Evolutionary conservation across 2,888 invertebrate genomes (phyloP), one percentile per base, ranked within the genome.

Genomic region (Tricholauxania praeusta): DNA sequence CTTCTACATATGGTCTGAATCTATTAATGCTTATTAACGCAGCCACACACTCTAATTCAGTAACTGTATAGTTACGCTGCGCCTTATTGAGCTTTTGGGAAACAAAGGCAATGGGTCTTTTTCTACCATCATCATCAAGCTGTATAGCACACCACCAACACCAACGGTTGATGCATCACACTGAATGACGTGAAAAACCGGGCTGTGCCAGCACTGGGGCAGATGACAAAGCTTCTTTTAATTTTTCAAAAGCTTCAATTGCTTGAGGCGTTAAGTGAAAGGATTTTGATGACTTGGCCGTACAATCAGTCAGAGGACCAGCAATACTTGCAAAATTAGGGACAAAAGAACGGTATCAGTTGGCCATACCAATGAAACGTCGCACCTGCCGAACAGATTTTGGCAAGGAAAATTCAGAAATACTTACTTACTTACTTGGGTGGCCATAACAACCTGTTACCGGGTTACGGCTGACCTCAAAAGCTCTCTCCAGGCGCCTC

Each of bases 1-100:
- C 80, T 49, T 75, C 73, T 48, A 71, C 68, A 39, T 71, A 71
- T 2, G 71, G 51, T 19, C 73, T n/a, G 28, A 75, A 73, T 39
- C 19, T 63, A 49, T 73, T 52, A 5, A 73, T 71, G 51, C 64
- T 57, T 7, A 68, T 12, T 6, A 73, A 62, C 1, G 71, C 73
- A 2, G 71, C 71, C 28, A 47, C 17, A 53, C 67, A 74, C 49
- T 71, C 67, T 10, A 59, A 48, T 62, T 71, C 60, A 2, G 67
- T 62, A 14, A 71, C 67, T 4, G 49, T 65, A 17, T 71, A 55
- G 15, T 71, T 71, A 17, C 64, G 32, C 39, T 71, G 71, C 3
- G 64, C 55, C 7, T 51, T 14, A 55, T 71, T 71, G 5, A 71
- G 39, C 28, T 71, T 64, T 17, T 63, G 70, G 0, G 70, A 70